Evolutionary conservation across 2,888 invertebrate genomes (phyloP), one percentile per base, ranked within the genome.

Genomic region (Meganola albula): DNA sequence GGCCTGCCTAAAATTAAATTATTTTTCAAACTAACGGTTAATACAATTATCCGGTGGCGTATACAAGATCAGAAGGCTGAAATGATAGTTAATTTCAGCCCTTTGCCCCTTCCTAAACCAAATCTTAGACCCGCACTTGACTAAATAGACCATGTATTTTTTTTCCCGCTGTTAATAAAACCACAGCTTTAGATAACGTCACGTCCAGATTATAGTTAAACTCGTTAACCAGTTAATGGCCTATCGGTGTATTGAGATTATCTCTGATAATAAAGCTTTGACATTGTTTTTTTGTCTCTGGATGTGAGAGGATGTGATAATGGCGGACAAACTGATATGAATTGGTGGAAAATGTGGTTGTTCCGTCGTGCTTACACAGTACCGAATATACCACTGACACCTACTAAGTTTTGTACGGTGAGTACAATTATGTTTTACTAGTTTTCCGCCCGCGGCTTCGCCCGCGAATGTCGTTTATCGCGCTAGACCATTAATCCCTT

Each of bases 351-450:
- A 39, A 76, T 82, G 80, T 80, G 79, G 67, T 44, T 78, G 12
- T 74, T 78, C 32, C 62, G 64, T 10, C 60, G 78, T 2, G 63
- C 74, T 1, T 64, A 76, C 27, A 80, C 79, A 1, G 51, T 66
- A 13, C 67, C 77, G 0, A 53, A 53, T 28, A 41, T 78, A 27
- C 61, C 64, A 1, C 39, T 73, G 12, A 45, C 58, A 2, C 48
- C 63, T 1, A 37, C 43, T 0, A 63, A 54, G 23, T 44, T 69
- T 10, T 48, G 51, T 12, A 49, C 65, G 56, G 76, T 77, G 26
- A 66, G 70, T 47, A n/a, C n/a, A n/a, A n/a, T n/a, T n/a, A n/a
- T n/a, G n/a, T n/a, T n/a, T n/a, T n/a, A n/a, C n/a, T n/a, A n/a
- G n/a, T n/a, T n/a, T n/a, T n/a, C n/a, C n/a, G n/a, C n/a, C n/a